Evolutionary conservation across 2,888 invertebrate species (phyloP), one percentile per base, ranked within the genome.

Genomic region (Steinernema hermaphroditum): DNA sequence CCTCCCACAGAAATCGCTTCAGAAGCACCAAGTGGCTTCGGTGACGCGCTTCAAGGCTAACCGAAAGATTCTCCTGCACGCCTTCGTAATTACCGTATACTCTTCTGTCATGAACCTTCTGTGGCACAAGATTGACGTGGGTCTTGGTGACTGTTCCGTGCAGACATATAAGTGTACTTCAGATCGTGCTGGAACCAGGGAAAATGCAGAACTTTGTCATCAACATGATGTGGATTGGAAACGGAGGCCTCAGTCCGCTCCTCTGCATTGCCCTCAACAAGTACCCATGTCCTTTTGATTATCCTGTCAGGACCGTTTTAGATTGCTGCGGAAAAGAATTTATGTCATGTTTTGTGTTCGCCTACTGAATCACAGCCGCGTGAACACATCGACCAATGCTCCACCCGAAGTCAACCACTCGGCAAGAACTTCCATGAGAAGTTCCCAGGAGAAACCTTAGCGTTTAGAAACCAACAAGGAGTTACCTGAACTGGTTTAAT

Each of bases 201-300:
- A 16, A 22, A 16, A 16, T 27, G 19, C 22, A 4, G 4, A 54
- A 54, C 14, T 54, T 54, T 27, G 27, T 24, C 14, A 22, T 54
- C 22, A 54, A 54, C 54, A 24, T 24, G 54, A 54, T 54, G 54
- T 54, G 54, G 54, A 54, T 54, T 2, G 54, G 54, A 22, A 54
- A 27, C 14, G 22, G 4, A 16, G 54, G 54, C 4, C 24, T 54
- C 4, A 54, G 54, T 54, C 54, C 54, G 6, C 27, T 54, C 27
- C 22, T 54, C 4, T 54, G 54, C 22, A 16, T 54, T 22, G 2
- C 22, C 22, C 22, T 54, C 22, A 54, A 22, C 24, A 54, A 22
- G 54, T 54, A 27, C 12, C n/a, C n/a, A n/a, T n/a, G n/a, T n/a
- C 4, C 22, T n/a, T n/a, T n/a, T n/a, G n/a, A n/a, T n/a, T n/a